Evolutionary conservation across 1,140 invertebrate species (phyloP), one percentile per base, ranked within the genome.

Genomic region (Cotesia glomerata): DNA sequence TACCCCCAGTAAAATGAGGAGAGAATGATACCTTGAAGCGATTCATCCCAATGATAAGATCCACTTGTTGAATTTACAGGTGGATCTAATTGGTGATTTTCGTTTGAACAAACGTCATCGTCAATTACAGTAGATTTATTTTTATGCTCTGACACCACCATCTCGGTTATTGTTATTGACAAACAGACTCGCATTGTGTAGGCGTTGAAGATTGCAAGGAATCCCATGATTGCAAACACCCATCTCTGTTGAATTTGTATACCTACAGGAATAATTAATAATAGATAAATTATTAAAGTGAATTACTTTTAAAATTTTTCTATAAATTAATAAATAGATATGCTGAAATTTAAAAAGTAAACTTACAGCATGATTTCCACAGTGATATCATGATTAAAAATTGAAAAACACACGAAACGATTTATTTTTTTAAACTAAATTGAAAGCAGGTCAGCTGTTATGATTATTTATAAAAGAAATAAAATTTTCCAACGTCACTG

Each of bases 131-230:
- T 14, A 76, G 76, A 67, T 81, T 77, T 32, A 77, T 75, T 16
- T 49, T 56, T 32, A 45, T 86, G 83, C 54, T 67, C 77, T 34
- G 82, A 82, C 0, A 82, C 32, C 0, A 91, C 93, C 94, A 98
- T 96, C 79, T 95, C 93, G 11, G 96, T 96, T 76, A 98, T 96
- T 4, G 95, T 95, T 34, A 97, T 91, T 75, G 94, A 96, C 4
- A 98, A 88, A 77, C 94, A 95, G 1, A 95, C 93, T 34, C 96
- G 89, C 92, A 97, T 94, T 9, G 94, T 93, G 82, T 97, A 97
- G 0, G 96, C 93, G 81, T 94, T 95, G n/a, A 92, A 90, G 26
- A 96, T 90, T 11, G 93, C 94, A 75, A 95, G 82, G 80, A 97
- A 96, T 32, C 94, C 94, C 91, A 97, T 93, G 8, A 96, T 84